A percentile compares a stretch with the other conserved stretches of the same genome.
phyloP scores from a whole-genome alignment of 2,113 vertebrate species.

The Dipodomys merriami region DNA sequence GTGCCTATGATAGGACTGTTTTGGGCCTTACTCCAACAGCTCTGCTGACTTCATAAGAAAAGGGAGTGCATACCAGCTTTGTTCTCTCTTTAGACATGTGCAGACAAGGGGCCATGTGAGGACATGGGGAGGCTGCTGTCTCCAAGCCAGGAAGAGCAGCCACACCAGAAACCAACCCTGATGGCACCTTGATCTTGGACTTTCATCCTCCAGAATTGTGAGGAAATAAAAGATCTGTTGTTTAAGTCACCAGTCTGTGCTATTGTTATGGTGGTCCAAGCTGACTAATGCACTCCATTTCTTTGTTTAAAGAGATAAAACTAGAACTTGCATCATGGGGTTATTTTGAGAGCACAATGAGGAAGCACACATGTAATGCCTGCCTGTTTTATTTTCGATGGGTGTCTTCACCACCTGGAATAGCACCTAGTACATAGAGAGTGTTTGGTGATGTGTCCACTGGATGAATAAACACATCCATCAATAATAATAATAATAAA shows the following conservation, averaged over 20 bases:
- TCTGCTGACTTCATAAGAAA: not conserved
- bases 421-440: not conserved
- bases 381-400: not conserved
- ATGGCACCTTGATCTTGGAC: not conserved
- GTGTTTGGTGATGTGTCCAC: not conserved
- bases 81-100: too few species aligned
- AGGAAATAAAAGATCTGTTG: conserved; percentile 12
- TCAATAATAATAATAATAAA: not conserved
- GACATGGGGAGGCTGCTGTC: not conserved
- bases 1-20: not conserved
- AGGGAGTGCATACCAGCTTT: not conserved
- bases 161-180: not conserved
- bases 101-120: conserved; percentile 3
- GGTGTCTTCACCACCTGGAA: not conserved
- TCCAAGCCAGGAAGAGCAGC: not conserved
- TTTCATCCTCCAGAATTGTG: not conserved
- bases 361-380: not conserved
- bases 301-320: not conserved
- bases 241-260: not conserved
- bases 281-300: not conserved
- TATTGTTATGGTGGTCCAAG: not conserved
- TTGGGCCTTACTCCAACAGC: not conserved
- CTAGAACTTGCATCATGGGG: not conserved
- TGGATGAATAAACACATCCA: not conserved
- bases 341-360: not conserved